Base-by-base conservation (phyloP, 2,888 invertebrate species). In the Clistopyga incitator region DNA sequence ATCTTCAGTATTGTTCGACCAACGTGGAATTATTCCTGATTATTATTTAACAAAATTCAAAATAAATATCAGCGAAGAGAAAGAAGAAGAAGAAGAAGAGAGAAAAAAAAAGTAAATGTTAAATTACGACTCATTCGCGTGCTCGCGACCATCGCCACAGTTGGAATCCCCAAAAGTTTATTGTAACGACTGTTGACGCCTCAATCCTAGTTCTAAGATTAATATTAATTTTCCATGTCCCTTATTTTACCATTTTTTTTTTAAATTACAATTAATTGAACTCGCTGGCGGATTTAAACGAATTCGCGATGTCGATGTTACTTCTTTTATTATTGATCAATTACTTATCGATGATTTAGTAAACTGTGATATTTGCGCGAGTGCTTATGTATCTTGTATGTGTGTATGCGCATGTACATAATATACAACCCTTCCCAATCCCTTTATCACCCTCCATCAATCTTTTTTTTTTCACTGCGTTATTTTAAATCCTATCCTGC, bases 321-420 rank as follows among this genome's bases (percentile, higher is more conserved):
- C 59, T 34, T 74, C 13, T 74, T 74, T 74, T 64, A 64, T 79
- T 74, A 72, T 78, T 67, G 74, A 78, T 79, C 78, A 82, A 84
- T 79, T 65, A 50, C 59, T 84, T 84, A 85, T 83, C 80, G 78
- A 87, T 88, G 79, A 87, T 89, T 90, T 90, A 89, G 88, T 90
- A 86, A 90, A 88, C 90, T 91, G 91, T 91, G 91, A 91, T 90
- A 91, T 90, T 90, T 89, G 89, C 87, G 86, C 88, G 88, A 89
- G 87, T 90, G 88, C 84, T 89, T 87, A 87, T 85, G 77, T 85
- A 84, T 80, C 67, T 76, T 84, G 81, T 85, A 85, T 86, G 86
- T 87, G 83, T 87, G 84, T 88, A 85, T 88, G 86, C 87, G 83
- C 84, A 86, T 89, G 87, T 89, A 88, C 81, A 89, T 88, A 88